These are phyloP conservation scores for Tolmerus cingulatus DNA, from an alignment of 2,888 invertebrate genomes.

Conservation along the genomic window DNA sequence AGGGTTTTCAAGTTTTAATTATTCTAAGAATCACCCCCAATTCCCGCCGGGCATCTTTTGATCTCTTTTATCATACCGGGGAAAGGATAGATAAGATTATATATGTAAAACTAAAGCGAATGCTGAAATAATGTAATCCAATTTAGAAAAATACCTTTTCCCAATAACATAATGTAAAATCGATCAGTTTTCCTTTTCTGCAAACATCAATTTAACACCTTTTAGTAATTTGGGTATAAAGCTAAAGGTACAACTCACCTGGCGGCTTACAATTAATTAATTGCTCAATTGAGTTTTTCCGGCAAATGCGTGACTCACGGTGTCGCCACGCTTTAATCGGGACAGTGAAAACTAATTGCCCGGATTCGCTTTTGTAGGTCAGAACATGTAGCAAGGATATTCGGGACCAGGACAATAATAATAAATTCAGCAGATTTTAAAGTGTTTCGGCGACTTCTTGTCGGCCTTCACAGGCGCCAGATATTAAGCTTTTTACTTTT, in stretches of 20 bases:
- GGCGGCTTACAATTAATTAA: neutral
- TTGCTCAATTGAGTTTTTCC: neutral
- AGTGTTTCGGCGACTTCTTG: constrained; percentile 2
- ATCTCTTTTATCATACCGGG: neutral
- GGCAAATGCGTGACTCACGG: neutral
- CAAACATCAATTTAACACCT: neutral
- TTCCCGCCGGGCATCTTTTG: neutral
- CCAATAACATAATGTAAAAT: neutral
- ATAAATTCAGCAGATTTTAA: neutral
- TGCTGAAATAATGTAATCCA: neutral
- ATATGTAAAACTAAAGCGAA: neutral
- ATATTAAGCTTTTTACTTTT: neutral
- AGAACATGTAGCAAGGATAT: neutral
- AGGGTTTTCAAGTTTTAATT: neutral
- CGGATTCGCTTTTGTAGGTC: neutral
- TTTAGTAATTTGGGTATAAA: neutral
- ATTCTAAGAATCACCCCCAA: neutral
- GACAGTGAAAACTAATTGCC: neutral
- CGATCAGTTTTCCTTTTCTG: neutral
- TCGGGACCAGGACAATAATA: neutral
- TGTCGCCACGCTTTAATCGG: neutral
- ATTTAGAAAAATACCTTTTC: neutral
- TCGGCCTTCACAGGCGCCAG: neutral
- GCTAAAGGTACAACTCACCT: neutral
- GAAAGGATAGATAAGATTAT: neutral